phyloP scores from a whole-genome alignment of 2,888 invertebrate genomes.

The Sinopyrophorus schimmeli region DNA sequence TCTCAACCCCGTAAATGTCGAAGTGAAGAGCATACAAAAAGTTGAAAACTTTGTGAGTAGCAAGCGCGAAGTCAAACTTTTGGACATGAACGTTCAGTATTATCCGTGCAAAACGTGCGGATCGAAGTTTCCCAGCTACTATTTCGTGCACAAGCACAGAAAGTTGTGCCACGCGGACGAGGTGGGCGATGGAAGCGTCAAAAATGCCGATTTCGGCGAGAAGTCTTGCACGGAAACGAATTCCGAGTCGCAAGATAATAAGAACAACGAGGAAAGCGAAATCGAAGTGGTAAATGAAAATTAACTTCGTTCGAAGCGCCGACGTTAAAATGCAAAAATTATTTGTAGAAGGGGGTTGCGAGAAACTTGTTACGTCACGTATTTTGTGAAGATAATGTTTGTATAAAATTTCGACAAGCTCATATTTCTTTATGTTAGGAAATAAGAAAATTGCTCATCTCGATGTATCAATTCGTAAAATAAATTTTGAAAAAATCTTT shows the following conservation, averaged over 20 bases:
- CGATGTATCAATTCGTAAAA: too few species aligned
- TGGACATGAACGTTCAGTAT: slow-evolving; percentile 83
- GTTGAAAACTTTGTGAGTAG: slow-evolving; percentile 44
- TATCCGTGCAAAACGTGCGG: slow-evolving; percentile 94
- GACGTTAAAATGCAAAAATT: too few species aligned
- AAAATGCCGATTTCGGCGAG: slow-evolving; percentile 15
- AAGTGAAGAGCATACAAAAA: slow-evolving; percentile 44
- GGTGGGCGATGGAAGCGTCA: slow-evolving; percentile 50
- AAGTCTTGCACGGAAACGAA: slow-evolving; percentile 26
- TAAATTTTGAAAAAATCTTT: too few species aligned
- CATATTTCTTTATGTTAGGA: too few species aligned
- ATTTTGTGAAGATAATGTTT: too few species aligned
- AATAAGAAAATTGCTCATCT: too few species aligned
- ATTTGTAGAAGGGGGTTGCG: too few species aligned
- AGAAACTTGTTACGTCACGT: too few species aligned
- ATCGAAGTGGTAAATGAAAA: slow-evolving; percentile 33
- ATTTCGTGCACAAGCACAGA: slow-evolving; percentile 90
- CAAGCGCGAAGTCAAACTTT: slow-evolving; percentile 64
- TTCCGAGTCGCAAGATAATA: not conserved
- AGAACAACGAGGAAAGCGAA: slow-evolving; percentile 21
- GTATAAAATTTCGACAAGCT: too few species aligned
- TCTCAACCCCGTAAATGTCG: slow-evolving; percentile 64
- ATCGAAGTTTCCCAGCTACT: slow-evolving; percentile 89
- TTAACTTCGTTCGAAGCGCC: too few species aligned
- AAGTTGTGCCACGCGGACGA: slow-evolving; percentile 81